phyloP scores from a whole-genome alignment of 53 echinoderm and acorn worm genomes.

The Actinopyga echinites region DNA sequence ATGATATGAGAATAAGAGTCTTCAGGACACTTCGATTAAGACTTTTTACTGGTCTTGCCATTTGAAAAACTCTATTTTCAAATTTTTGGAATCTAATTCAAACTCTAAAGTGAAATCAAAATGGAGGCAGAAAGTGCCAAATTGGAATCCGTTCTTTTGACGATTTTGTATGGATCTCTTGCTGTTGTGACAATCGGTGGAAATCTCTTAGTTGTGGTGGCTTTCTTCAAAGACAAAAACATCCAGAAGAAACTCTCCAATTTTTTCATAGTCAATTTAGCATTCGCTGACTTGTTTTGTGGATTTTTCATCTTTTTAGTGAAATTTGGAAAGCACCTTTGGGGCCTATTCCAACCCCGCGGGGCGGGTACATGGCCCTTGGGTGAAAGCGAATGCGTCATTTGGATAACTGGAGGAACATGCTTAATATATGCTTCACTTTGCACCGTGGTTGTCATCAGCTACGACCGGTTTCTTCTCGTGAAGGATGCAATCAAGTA shows the following conservation, averaged over 20 bases:
- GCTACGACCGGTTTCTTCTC: constrained; percentile 14
- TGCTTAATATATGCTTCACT: background rate
- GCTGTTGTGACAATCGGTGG: background rate
- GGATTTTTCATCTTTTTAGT: background rate
- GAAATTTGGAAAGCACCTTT: constrained; percentile 3
- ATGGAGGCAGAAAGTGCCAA: too few relatives aligned
- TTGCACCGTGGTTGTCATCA: background rate
- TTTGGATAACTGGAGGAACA: background rate
- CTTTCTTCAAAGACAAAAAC: background rate
- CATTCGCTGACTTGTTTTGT: background rate
- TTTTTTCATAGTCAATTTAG: constrained; percentile 16
- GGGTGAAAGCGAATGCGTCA: background rate
- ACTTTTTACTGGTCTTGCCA: too few relatives aligned
- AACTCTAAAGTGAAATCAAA: too few relatives aligned
- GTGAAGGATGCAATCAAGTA: constrained; percentile 24
- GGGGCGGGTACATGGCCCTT: background rate
- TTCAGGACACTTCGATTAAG: too few relatives aligned
- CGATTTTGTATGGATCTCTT: constrained; percentile 5
- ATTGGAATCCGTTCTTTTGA: too few relatives aligned
- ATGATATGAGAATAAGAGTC: too few relatives aligned
- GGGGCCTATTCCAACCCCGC: background rate
- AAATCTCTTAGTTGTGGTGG: background rate
- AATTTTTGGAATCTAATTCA: too few relatives aligned
- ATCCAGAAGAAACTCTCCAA: constrained; percentile 15
- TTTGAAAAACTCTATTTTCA: too few relatives aligned